phyloP scores from a whole-genome alignment of 2,797 vertebrate species.

The Coccyzus lansbergi region DNA sequence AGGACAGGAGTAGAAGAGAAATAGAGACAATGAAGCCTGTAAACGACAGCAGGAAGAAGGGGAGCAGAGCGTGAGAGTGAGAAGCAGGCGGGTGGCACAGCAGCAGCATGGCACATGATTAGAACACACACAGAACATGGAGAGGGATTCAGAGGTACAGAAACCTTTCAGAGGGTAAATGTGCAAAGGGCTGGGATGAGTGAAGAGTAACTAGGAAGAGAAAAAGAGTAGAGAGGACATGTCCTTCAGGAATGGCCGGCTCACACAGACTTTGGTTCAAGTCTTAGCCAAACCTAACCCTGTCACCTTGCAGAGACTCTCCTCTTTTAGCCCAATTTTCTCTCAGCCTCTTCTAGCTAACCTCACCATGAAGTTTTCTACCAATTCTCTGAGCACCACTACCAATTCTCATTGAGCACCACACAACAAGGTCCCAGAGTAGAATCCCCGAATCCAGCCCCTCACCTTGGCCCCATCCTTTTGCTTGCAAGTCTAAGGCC shows the following conservation, averaged over 20 bases:
- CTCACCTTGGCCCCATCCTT: neutral
- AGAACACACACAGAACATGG: constrained; percentile 21
- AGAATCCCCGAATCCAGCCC: neutral
- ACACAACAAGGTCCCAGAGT: fast-evolving
- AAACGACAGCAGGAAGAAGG: constrained; percentile 81
- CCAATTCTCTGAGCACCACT: neutral
- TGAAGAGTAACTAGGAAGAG: neutral
- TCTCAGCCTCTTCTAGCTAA: neutral
- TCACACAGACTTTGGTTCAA: neutral
- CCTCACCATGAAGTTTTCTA: neutral
- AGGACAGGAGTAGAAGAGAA: constrained; percentile 87
- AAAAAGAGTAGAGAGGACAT: neutral
- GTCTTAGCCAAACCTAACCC: neutral
- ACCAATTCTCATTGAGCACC: neutral
- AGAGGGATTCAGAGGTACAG: neutral
- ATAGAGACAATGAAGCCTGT: constrained; percentile 87
- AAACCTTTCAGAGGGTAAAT: neutral
- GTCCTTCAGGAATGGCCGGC: neutral
- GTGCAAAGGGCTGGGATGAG: neutral
- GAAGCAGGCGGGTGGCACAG: constrained; percentile 60
- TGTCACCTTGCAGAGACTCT: neutral
- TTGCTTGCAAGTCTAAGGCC: neutral
- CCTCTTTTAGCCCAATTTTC: neutral
- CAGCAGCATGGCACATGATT: constrained; percentile 10
- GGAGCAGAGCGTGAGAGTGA: constrained; percentile 43